A percentile compares a stretch with the other conserved stretches of the same genome.
Conservation (phyloP, 2,888 invertebrate species). For the Ischnura elegans region DNA sequence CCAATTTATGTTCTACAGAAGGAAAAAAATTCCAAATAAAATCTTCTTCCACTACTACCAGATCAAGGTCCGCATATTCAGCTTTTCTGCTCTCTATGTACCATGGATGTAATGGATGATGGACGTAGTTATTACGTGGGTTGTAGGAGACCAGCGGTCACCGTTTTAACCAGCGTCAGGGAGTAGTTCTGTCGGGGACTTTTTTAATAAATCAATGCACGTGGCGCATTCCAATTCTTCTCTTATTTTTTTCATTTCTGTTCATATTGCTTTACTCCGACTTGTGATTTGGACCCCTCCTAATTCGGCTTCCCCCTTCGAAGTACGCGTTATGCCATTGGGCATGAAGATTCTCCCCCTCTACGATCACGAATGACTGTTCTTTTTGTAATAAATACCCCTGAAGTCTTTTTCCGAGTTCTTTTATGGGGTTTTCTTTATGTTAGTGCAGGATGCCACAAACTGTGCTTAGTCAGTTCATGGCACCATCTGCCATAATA, state of each 20-base stretch:
- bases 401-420: not conserved
- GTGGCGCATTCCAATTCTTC: not conserved
- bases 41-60: no score
- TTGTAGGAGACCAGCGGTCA: no score
- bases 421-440: not conserved
- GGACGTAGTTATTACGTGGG: no score
- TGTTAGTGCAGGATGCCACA: not conserved
- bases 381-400: no score
- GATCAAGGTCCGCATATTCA: no score
- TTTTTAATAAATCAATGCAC: slow-evolving; percentile 47
- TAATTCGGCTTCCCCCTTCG: not conserved
- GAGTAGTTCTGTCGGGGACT: no score
- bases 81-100: no score
- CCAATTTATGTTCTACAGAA: no score
- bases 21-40: no score
- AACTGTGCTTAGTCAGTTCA: not conserved
- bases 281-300: not conserved
- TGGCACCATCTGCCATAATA: not conserved
- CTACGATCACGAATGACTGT: not conserved
- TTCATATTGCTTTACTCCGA: not conserved
- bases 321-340: not conserved
- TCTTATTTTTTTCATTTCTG: not conserved
- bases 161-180: no score
- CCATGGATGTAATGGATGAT: no score
- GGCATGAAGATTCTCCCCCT: not conserved